Evolutionary conservation across 2,797 vertebrate genomes (phyloP).

Genomic region (Syngnathus acus): DNA sequence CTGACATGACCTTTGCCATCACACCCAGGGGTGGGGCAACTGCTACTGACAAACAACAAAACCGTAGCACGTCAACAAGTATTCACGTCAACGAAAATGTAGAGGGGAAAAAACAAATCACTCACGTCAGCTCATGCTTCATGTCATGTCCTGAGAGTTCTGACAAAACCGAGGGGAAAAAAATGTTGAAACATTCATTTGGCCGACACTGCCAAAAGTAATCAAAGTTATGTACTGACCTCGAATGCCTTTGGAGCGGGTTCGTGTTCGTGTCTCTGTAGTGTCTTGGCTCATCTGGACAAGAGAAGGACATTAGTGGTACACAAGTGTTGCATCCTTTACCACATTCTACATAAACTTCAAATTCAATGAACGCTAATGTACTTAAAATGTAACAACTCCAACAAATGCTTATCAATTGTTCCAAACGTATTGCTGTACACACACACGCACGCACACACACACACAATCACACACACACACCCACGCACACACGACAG

Average conservation of each 20-base stretch:
- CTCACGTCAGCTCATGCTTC: constrained; percentile 90
- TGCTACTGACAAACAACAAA: constrained; percentile 53
- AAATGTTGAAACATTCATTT: not conserved
- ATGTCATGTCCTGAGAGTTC: constrained; percentile 83
- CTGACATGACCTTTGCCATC: constrained; percentile 90
- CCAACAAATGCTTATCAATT: too few relatives aligned
- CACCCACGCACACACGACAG: too few relatives aligned
- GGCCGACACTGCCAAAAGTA: not conserved
- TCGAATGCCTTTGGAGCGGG: constrained; percentile 85
- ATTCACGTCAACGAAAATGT: not conserved
- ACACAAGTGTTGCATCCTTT: not conserved
- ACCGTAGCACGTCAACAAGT: not conserved
- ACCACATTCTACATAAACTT: not conserved
- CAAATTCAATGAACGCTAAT: not conserved
- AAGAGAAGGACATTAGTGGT: constrained; percentile 5
- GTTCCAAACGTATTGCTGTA: too few relatives aligned
- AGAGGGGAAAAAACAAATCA: not conserved
- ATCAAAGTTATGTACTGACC: constrained; percentile 66
- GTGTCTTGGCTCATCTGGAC: constrained; percentile 91
- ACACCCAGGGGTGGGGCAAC: constrained; percentile 93
- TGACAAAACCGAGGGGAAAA: constrained; percentile 61
- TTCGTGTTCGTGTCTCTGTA: constrained; percentile 86
- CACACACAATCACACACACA: too few relatives aligned
- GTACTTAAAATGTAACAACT: too few relatives aligned
- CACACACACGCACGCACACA: too few relatives aligned